Evolutionary conservation across 2,888 invertebrate genomes (phyloP), one percentile per base, ranked within the genome.

Genomic region (Rhodophaea formosa): DNA sequence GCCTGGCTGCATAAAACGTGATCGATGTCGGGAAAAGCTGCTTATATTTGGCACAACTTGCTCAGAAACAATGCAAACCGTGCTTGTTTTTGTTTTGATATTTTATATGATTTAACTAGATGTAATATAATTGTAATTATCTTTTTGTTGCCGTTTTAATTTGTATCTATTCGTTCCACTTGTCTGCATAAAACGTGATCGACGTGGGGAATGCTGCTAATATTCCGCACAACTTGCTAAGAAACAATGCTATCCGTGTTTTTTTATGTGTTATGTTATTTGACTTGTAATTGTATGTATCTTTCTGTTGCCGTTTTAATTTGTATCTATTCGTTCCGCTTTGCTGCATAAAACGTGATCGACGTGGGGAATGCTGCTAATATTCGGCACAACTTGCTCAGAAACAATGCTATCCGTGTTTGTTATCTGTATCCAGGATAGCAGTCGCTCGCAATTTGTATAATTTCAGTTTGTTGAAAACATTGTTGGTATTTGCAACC

Each of bases 311-410:
- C 39, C 39, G 12, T 39, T 39, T 39, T 39, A n/a, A 12, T 39
- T 39, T 39, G 39, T n/a, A 75, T 80, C 78, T 75, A 79, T 80
- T 81, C 78, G 74, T 72, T 77, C 69, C 80, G 77, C 76, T 73
- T 65, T 75, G 68, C 74, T 75, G 72, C 79, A 73, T 74, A 76
- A 70, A 77, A 76, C 76, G 73, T 74, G 75, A 75, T 71, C 67
- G 73, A 71, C 67, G 65, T 60, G 67, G 65, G 64, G 61, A 63
- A 61, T 58, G 60, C 62, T 58, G 65, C 61, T 64, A 66, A 68
- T 63, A 59, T 61, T 60, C 64, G 46, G 70, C 62, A 64, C 61
- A 68, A 69, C 65, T 23, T 23, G 23, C 23, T 70, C 73, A 65
- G 66, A 66, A 68, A 69, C 69, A 66, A 30, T 49, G 54, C 32